Conservation (phyloP, 2,797 vertebrate genomes). For the Falco cherrug region DNA sequence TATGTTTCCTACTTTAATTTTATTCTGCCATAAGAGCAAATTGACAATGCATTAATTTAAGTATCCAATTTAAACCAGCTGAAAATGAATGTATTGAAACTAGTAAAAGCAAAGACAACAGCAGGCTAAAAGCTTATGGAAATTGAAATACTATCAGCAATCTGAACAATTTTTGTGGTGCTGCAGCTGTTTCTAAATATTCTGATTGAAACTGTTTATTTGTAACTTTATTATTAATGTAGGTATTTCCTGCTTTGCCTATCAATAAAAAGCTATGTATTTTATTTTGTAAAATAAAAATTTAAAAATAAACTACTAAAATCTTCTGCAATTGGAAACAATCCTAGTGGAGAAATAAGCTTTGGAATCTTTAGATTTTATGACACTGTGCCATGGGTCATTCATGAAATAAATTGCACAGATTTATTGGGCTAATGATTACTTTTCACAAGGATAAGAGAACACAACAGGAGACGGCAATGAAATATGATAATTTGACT, state of each 20-base stretch:
- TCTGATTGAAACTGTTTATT: neutral
- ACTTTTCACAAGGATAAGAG: neutral
- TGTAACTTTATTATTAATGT: neutral
- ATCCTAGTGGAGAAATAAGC: neutral
- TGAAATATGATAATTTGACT: neutral
- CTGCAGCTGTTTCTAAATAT: neutral
- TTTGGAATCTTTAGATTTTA: neutral
- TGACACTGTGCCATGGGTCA: neutral
- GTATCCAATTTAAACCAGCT: slow-evolving; percentile 63
- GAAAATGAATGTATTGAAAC: slow-evolving; percentile 62
- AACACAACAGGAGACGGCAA: neutral
- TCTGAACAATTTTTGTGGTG: slow-evolving; percentile 39
- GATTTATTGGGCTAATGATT: neutral
- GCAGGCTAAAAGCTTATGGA: slow-evolving; percentile 60
- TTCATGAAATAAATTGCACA: neutral
- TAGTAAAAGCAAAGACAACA: slow-evolving; percentile 63
- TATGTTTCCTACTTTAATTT: slow-evolving; percentile 67
- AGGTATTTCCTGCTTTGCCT: neutral
- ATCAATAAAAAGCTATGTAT: neutral
- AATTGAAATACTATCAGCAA: slow-evolving; percentile 50
- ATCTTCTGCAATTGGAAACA: neutral
- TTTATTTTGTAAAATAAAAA: neutral
- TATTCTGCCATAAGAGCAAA: slow-evolving; percentile 66
- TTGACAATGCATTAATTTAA: slow-evolving; percentile 76
- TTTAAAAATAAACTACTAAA: neutral